A percentile compares a stretch with the other conserved stretches of the same genome.
Conservation (phyloP, 2,113 vertebrate genomes). For the Poeciliopsis occidentalis region DNA sequence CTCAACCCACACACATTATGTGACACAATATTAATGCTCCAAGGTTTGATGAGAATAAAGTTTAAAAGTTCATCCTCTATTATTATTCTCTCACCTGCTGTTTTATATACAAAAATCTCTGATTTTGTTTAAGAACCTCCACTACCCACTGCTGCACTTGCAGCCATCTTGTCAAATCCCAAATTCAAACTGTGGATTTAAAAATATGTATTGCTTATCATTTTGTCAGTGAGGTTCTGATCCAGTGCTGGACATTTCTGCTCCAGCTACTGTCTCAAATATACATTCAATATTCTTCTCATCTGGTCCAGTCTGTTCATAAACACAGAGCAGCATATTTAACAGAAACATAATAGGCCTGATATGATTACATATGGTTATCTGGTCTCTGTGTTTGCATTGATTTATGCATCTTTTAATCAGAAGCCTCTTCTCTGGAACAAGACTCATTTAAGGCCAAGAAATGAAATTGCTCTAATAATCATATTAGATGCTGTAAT, state of each 20-base stretch:
- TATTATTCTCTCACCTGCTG: too few species aligned
- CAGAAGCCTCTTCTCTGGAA: slow-evolving; percentile 21
- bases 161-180: background rate
- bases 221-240: background rate
- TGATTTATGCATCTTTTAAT: slow-evolving; percentile 38
- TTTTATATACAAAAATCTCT: too few species aligned
- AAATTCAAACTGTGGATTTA: background rate
- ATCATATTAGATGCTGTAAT: slow-evolving; percentile 16
- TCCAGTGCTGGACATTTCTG: background rate
- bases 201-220: background rate
- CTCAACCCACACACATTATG: too few species aligned
- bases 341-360: background rate
- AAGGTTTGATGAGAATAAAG: too few species aligned
- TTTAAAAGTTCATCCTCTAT: too few species aligned
- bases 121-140: too few species aligned
- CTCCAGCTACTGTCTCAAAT: background rate
- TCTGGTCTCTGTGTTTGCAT: slow-evolving; percentile 15
- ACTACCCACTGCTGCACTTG: too few species aligned
- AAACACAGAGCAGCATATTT: background rate
- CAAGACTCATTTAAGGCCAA: slow-evolving; percentile 15
- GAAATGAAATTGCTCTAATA: slow-evolving; percentile 13
- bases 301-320: background rate
- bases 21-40: too few species aligned
- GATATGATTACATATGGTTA: slow-evolving; percentile 24
- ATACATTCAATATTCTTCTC: background rate